phyloP scores from a whole-genome alignment of 1,140 invertebrate species.

The Colletes latitarsis region DNA sequence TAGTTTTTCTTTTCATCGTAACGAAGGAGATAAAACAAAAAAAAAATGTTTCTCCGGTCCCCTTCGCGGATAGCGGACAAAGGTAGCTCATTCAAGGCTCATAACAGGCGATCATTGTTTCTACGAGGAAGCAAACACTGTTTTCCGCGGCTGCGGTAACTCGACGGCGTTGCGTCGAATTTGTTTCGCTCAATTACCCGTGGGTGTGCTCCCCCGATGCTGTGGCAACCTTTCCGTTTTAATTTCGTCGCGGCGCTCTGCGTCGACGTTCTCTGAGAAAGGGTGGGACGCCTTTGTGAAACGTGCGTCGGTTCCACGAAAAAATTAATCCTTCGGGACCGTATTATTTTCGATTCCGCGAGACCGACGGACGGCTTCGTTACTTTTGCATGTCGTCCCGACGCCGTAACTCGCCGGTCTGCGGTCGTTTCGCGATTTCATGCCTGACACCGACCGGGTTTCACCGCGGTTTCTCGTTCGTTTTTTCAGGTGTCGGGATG shows the following conservation, averaged over 20 bases:
- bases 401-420: too few species aligned
- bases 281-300: constrained; percentile 42
- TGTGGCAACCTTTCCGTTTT: constrained; percentile 55
- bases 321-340: constrained; percentile 29
- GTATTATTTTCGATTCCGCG: constrained; percentile 34
- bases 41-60: neutral
- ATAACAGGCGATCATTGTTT: constrained; percentile 54
- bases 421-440: neutral
- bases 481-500: too few species aligned
- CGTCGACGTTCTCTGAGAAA: constrained; percentile 3
- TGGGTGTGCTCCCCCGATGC: constrained; percentile 53
- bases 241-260: constrained; percentile 60
- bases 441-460: too few species aligned
- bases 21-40: neutral
- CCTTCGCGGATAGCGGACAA: constrained; percentile 1
- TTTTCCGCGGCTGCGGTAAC: constrained; percentile 23
- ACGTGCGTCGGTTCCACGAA: constrained; percentile 1
- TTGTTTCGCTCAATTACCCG: constrained; percentile 60
- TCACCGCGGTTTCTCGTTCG: too few species aligned
- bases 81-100: constrained; percentile 15
- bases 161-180: constrained; percentile 51
- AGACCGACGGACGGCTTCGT: too few species aligned
- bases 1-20: neutral
- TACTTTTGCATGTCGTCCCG: neutral
- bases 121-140: constrained; percentile 20